A percentile compares a stretch with the other conserved stretches of the same genome.
These are phyloP conservation scores for Streblospio benedicti DNA, from an alignment of 1,140 invertebrate species.

Conservation along the genomic window DNA sequence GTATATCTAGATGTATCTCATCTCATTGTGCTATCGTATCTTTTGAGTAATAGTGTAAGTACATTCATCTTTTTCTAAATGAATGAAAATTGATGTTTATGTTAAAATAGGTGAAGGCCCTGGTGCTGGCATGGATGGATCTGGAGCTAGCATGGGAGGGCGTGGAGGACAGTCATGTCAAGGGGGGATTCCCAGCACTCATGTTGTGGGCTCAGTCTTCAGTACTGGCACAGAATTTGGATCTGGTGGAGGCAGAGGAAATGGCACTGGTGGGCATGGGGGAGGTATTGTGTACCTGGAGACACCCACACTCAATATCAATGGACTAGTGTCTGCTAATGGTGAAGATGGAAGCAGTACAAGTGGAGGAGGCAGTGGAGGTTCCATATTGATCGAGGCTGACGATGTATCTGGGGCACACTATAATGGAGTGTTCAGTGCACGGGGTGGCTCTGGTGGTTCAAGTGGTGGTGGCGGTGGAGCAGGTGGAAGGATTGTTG, in stretches of 20 bases:
- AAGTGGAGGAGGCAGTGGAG: conserved; percentile 27
- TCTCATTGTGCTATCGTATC: too few relatives aligned
- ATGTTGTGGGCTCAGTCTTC: conserved; percentile 19
- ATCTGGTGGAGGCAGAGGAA: conserved; percentile 26
- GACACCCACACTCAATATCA: conserved; percentile 20
- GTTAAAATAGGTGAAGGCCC: conserved; percentile 9
- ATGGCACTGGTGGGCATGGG: conserved; percentile 18
- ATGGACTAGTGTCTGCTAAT: conserved; percentile 27
- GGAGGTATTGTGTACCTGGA: conserved; percentile 23
- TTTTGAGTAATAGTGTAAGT: too few relatives aligned
- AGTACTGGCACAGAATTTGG: conserved; percentile 23
- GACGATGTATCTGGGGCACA: conserved; percentile 21
- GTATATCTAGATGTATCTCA: too few relatives aligned
- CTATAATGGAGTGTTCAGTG: conserved; percentile 19
- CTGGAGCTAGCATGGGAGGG: conserved; percentile 28
- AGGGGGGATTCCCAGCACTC: conserved; percentile 6
- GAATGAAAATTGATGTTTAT: too few relatives aligned
- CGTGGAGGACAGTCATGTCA: conserved; percentile 22
- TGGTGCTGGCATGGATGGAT: conserved; percentile 11
- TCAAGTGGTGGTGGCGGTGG: conserved; percentile 22
- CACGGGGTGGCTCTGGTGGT: conserved; percentile 19
- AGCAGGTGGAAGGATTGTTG: conserved; percentile 26
- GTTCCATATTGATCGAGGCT: conserved; percentile 19
- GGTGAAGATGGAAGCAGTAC: conserved; percentile 15
- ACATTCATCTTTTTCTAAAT: too few relatives aligned